Conservation (phyloP, 2,113 vertebrate species). For the Cynopterus brachyotis region DNA sequence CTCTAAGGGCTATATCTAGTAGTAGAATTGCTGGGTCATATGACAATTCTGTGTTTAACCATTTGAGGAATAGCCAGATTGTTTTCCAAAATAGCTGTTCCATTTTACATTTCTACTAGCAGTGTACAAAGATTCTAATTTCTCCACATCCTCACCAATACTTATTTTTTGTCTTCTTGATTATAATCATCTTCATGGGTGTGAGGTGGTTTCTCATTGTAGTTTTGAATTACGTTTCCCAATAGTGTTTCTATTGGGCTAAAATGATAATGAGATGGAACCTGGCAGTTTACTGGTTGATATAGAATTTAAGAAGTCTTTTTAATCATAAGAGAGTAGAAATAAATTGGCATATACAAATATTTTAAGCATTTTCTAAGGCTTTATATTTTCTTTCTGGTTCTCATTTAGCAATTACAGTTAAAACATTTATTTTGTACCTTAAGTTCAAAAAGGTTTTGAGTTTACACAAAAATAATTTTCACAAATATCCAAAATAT, state of each 20-base stretch:
- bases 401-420: conserved; percentile 28
- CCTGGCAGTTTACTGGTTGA: neutral
- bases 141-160: neutral
- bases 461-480: neutral
- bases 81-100: neutral
- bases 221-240: neutral
- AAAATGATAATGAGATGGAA: conserved; percentile 36
- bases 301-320: conserved; percentile 19
- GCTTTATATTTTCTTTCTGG: conserved; percentile 18
- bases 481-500: neutral
- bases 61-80: neutral
- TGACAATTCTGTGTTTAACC: neutral
- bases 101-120: neutral
- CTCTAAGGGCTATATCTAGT: neutral
- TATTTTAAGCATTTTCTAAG: conserved; percentile 28
- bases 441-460: neutral
- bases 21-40: neutral
- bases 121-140: neutral
- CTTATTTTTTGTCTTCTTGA: conserved; percentile 1
- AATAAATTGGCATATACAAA: neutral
- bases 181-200: neutral
- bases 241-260: neutral
- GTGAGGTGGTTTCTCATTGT: neutral
- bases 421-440: conserved; percentile 14
- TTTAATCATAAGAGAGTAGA: conserved; percentile 6